These are phyloP conservation scores for Osmerus mordax DNA, from an alignment of 2,113 vertebrate species.

Conservation along the genomic window DNA sequence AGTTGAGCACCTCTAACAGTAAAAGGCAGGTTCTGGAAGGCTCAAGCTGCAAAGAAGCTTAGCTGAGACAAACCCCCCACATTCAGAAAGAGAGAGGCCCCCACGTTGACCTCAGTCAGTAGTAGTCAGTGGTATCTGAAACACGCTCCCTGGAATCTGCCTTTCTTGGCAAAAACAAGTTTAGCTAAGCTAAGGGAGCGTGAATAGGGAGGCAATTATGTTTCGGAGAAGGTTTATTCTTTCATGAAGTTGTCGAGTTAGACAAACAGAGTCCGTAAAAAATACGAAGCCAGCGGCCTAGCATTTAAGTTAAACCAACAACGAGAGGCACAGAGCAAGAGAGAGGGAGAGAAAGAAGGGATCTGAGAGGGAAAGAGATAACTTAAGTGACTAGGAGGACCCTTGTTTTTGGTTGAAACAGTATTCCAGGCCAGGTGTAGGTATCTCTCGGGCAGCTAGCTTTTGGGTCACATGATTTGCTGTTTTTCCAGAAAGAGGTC, in stretches of 20 bases:
- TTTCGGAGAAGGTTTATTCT: conserved; percentile 1
- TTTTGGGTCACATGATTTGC: no score
- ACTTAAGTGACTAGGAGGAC: not conserved
- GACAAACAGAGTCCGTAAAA: not conserved
- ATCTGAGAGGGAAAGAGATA: not conserved
- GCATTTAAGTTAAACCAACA: not conserved
- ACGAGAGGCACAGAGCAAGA: not conserved
- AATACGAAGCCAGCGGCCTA: not conserved
- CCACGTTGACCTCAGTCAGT: not conserved
- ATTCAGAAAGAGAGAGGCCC: not conserved
- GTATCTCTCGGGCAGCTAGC: no score
- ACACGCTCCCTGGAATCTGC: conserved; percentile 10
- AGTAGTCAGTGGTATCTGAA: conserved; percentile 19
- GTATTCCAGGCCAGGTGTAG: no score
- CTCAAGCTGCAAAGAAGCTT: no score
- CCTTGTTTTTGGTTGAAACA: no score
- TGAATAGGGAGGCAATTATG: conserved; percentile 7
- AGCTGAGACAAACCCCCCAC: not conserved
- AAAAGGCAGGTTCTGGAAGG: not conserved
- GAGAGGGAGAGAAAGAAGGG: not conserved
- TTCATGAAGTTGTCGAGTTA: not conserved
- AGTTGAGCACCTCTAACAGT: not conserved
- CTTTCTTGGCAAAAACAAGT: conserved; percentile 7
- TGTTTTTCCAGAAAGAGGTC: no score
- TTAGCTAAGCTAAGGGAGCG: not conserved